Evolutionary conservation across 2,888 invertebrate genomes (phyloP).

Genomic region (Diaprepes abbreviatus): DNA sequence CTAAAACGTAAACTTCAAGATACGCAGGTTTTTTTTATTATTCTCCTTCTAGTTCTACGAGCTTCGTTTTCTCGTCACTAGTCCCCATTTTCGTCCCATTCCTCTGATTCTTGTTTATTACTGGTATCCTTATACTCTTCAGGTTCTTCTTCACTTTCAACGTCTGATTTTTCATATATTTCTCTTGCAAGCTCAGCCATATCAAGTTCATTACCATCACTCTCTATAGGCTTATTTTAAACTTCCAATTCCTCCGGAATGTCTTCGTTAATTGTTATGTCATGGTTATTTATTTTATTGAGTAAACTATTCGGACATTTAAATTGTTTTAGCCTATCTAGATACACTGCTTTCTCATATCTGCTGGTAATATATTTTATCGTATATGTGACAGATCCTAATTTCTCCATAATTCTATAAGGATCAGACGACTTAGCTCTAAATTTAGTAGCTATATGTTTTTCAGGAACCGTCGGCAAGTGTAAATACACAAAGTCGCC

Average conservation of each 20-base stretch:
- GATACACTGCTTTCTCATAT: not conserved
- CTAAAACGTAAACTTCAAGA: not conserved
- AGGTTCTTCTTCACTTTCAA: not conserved
- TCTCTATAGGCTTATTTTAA: not conserved
- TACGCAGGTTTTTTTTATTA: not conserved
- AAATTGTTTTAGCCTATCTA: not conserved
- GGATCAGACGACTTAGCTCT: slow-evolving; percentile 14
- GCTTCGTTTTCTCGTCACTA: not conserved
- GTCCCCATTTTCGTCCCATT: too few relatives aligned
- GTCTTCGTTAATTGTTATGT: not conserved
- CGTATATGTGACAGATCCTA: not conserved
- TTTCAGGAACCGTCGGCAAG: not conserved
- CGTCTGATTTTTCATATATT: not conserved
- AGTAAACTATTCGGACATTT: not conserved
- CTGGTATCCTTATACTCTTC: not conserved
- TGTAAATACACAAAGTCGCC: slow-evolving; percentile 29
- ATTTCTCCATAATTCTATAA: not conserved
- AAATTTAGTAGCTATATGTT: not conserved
- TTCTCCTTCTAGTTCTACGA: not conserved
- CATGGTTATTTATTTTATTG: not conserved
- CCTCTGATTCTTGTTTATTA: not conserved
- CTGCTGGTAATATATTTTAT: not conserved
- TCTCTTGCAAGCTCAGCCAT: not conserved
- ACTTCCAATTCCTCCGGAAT: not conserved
- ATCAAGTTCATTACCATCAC: not conserved